Conservation (phyloP, 2,113 vertebrate genomes). For the Dipodomys ordii region DNA sequence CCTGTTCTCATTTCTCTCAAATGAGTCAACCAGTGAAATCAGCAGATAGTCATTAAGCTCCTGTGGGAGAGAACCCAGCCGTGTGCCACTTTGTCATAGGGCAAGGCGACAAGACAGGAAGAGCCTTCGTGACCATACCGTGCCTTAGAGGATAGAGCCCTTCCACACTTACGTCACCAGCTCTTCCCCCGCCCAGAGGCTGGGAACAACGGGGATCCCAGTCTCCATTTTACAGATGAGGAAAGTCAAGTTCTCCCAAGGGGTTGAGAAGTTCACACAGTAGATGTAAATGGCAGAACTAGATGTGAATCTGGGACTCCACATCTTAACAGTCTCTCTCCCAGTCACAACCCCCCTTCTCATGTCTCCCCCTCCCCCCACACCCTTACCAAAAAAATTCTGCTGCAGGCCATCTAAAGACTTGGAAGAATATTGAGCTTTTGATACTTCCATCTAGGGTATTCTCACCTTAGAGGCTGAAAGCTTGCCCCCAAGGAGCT, state of each 20-base stretch:
- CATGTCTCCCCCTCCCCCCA: no score
- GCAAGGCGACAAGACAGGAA: neutral
- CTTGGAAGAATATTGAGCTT: neutral
- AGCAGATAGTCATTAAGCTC: constrained; percentile 10
- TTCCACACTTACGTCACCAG: neutral
- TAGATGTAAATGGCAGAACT: neutral
- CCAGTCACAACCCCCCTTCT: neutral
- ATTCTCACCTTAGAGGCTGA: no score
- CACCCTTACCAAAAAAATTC: neutral
- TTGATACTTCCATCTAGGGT: neutral
- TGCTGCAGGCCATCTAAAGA: neutral
- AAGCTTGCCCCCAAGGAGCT: neutral
- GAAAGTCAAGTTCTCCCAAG: neutral
- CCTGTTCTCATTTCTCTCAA: constrained; percentile 16
- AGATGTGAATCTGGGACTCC: neutral
- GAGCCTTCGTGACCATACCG: neutral
- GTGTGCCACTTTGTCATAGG: neutral
- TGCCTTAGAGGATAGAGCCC: neutral
- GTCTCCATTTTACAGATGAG: neutral
- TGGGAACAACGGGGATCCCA: neutral
- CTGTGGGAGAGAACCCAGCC: neutral
- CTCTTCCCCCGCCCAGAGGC: neutral
- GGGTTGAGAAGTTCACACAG: constrained; percentile 11
- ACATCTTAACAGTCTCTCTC: neutral
- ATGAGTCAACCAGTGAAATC: constrained; percentile 48